Base-by-base conservation (phyloP, 2,113 vertebrate genomes). In the Ctenomys sociabilis region DNA sequence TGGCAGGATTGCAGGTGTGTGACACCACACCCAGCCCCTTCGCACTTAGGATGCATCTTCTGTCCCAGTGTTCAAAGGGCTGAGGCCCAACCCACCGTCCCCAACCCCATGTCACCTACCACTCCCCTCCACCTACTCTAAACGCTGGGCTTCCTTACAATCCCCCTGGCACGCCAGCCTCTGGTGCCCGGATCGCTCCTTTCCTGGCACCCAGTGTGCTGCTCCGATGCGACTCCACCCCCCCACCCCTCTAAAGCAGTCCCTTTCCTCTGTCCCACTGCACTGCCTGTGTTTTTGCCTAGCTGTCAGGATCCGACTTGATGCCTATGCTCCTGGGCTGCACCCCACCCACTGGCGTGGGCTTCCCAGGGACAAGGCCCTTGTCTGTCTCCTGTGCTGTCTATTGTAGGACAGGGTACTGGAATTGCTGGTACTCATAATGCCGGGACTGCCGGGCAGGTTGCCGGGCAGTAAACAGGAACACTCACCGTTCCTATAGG, bases 401-500 rank as follows among this genome's bases (percentile, higher is more conserved):
- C 75, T 21, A 61, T 32, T 83, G 2, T 30, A 61, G 37, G 21
- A 28, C 49, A 45, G 30, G 70, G 3, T 40, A 13, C 17, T 1
- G 3, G 57, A 1, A 0, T 8, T 0, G 0, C 16, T n/a, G 54
- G 63, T 0, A 0, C 28, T 37, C 0, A 2, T 1, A 43, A 28
- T 54, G 66, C 43, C 54, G 1, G 45, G 45, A 13, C 6, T 28
- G 26, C 54, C 7, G 1, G 70, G 43, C 45, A 6, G 66, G 73
- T 24, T 2, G 1, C 64, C 7, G 10, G 16, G 45, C 16, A 32
- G 66, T 0, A 12, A n/a, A 64, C 66, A 82, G 68, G 52, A 61
- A 32, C 14, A 9, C 13, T 2, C 8, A 7, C 1, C 3, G 19
- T 9, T 40, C 16, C 37, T 43, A 16, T 12, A 78, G 24, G 52